Evolutionary conservation across 2,888 invertebrate species (phyloP).

Genomic region (Macroteleia sp.): DNA sequence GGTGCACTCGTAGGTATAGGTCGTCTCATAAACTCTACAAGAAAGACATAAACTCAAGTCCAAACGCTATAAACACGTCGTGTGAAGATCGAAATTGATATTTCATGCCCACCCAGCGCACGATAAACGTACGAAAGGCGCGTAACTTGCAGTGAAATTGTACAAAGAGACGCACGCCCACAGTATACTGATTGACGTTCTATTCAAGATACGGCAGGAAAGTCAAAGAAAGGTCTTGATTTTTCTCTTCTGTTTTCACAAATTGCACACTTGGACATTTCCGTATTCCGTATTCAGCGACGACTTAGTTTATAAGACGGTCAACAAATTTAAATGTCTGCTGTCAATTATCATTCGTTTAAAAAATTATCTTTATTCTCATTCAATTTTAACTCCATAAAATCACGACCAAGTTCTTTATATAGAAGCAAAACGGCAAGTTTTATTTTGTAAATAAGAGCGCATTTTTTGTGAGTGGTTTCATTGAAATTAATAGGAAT

Average conservation of each 20-base stretch:
- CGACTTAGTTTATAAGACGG: slow-evolving; percentile 14
- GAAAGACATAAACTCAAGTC: slow-evolving; percentile 73
- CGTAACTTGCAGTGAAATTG: slow-evolving; percentile 62
- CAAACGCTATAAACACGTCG: slow-evolving; percentile 72
- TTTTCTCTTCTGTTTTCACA: slow-evolving; percentile 41
- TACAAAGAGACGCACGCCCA: slow-evolving; percentile 64
- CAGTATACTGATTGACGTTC: slow-evolving; percentile 59
- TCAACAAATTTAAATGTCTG: not conserved
- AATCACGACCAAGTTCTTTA: slow-evolving; percentile 69
- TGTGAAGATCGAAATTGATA: slow-evolving; percentile 75
- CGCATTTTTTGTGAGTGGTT: slow-evolving; percentile 69
- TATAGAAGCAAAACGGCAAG: slow-evolving; percentile 76
- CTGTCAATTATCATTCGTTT: slow-evolving; percentile 15
- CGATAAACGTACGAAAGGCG: slow-evolving; percentile 67
- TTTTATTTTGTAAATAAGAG: slow-evolving; percentile 78
- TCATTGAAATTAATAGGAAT: slow-evolving; percentile 67
- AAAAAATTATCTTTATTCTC: slow-evolving; percentile 30
- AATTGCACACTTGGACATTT: slow-evolving; percentile 30
- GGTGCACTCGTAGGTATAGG: slow-evolving; percentile 63
- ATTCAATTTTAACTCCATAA: slow-evolving; percentile 42
- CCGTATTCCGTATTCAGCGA: slow-evolving; percentile 37
- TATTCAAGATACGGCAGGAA: slow-evolving; percentile 49
- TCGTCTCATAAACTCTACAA: slow-evolving; percentile 71
- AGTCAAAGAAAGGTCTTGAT: slow-evolving; percentile 39
- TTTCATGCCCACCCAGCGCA: slow-evolving; percentile 70